phyloP scores from a whole-genome alignment of 2,888 invertebrate genomes.

The Nomada ferruginata region DNA sequence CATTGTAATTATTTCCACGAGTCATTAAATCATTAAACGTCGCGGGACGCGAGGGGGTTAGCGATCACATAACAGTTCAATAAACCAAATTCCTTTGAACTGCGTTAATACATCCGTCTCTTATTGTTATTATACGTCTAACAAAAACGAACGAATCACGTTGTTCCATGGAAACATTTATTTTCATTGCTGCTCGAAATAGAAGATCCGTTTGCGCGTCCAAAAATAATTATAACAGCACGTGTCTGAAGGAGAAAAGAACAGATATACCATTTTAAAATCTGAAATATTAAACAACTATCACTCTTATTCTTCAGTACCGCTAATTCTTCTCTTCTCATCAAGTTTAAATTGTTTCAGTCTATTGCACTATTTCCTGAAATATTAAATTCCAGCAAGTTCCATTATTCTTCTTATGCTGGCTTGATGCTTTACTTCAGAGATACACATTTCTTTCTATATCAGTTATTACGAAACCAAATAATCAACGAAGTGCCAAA shows the following conservation, averaged over 20 bases:
- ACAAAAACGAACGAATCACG: not conserved
- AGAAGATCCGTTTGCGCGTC: not conserved
- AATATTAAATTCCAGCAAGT: not conserved
- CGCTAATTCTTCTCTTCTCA: too few relatives aligned
- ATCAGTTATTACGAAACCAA: not conserved
- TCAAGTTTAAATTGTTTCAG: too few relatives aligned
- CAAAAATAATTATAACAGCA: not conserved
- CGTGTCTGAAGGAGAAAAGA: not conserved
- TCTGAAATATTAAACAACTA: too few relatives aligned
- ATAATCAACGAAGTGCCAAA: not conserved
- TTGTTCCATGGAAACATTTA: not conserved
- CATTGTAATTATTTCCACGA: slow-evolving; percentile 23
- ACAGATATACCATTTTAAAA: not conserved
- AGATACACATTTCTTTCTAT: not conserved
- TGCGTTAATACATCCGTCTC: not conserved
- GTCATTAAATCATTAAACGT: slow-evolving; percentile 32
- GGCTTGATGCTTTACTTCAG: not conserved
- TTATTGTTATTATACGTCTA: not conserved
- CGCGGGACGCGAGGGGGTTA: not conserved
- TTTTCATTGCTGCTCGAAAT: not conserved
- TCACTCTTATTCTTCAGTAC: too few relatives aligned
- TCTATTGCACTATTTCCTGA: not conserved
- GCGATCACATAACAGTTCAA: slow-evolving; percentile 21
- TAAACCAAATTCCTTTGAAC: slow-evolving; percentile 25
- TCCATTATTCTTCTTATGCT: not conserved